These are phyloP conservation scores for Meleagris gallopavo DNA, from an alignment of 2,113 vertebrate genomes.

Conservation along the genomic window DNA sequence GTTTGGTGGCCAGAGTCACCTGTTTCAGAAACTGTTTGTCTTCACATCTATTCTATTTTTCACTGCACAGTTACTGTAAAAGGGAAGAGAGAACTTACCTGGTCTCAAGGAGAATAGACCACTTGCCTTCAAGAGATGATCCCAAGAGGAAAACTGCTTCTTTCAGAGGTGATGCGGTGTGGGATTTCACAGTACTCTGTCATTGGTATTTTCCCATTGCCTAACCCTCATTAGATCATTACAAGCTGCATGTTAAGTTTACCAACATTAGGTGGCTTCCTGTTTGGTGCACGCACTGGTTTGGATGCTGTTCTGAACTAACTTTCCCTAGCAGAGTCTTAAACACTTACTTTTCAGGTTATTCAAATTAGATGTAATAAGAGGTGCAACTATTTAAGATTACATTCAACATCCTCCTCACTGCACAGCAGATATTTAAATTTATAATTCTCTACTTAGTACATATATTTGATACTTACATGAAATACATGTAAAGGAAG, in stretches of 20 bases:
- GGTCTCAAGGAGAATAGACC: background rate
- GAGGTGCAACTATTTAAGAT: background rate
- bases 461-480: background rate
- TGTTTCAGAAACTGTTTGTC: background rate
- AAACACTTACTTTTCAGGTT: slow-evolving; percentile 21
- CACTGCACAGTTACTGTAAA: background rate
- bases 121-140: background rate
- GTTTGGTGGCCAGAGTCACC: background rate
- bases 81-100: background rate
- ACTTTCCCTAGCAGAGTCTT: background rate
- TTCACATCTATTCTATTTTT: background rate
- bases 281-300: background rate
- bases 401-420: background rate
- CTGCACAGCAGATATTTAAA: background rate
- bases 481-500: background rate
- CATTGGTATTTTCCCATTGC: background rate
- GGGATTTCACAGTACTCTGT: background rate
- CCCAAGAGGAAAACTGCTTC: background rate
- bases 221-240: background rate
- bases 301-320: background rate
- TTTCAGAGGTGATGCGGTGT: background rate
- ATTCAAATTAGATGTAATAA: slow-evolving; percentile 26
- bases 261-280: background rate
- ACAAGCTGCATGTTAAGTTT: background rate
- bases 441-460: background rate